Conservation (phyloP, 2,113 vertebrate genomes). For the Leptosomus discolor region DNA sequence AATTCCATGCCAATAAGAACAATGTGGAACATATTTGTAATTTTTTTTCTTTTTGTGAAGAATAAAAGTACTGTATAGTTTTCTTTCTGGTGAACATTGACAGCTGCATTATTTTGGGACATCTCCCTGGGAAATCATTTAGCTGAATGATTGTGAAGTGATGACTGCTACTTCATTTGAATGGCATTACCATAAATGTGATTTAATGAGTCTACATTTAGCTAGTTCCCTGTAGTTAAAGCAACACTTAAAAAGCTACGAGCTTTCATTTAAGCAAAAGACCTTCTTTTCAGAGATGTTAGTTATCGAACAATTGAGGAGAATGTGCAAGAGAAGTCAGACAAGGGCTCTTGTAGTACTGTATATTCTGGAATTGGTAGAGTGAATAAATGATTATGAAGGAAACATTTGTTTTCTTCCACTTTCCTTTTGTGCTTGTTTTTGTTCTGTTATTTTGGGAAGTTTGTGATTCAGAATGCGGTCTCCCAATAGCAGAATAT, state of each 20-base stretch:
- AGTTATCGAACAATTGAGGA: not conserved
- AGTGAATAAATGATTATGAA: not conserved
- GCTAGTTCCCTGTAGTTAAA: conserved; percentile 62
- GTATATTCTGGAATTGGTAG: not conserved
- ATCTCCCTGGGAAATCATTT: conserved; percentile 65
- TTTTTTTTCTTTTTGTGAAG: not conserved
- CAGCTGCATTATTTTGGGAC: conserved; percentile 67
- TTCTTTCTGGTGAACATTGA: not conserved
- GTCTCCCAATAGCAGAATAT: not conserved
- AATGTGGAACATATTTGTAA: not conserved
- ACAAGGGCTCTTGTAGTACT: not conserved
- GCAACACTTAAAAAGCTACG: conserved; percentile 49
- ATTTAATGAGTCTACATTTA: conserved; percentile 62
- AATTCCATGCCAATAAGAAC: not conserved
- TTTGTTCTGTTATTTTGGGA: conserved; percentile 9
- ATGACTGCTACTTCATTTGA: conserved; percentile 70
- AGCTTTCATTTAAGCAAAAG: not conserved
- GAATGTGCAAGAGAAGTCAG: not conserved
- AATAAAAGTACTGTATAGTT: not conserved
- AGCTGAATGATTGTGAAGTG: conserved; percentile 67
- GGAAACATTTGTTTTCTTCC: not conserved
- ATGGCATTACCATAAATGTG: conserved; percentile 68
- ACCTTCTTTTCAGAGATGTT: not conserved
- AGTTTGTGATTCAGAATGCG: not conserved
- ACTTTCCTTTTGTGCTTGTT: not conserved